Evolutionary conservation across 1,140 invertebrate species (phyloP).

Genomic region (Lepidurus arcticus): DNA sequence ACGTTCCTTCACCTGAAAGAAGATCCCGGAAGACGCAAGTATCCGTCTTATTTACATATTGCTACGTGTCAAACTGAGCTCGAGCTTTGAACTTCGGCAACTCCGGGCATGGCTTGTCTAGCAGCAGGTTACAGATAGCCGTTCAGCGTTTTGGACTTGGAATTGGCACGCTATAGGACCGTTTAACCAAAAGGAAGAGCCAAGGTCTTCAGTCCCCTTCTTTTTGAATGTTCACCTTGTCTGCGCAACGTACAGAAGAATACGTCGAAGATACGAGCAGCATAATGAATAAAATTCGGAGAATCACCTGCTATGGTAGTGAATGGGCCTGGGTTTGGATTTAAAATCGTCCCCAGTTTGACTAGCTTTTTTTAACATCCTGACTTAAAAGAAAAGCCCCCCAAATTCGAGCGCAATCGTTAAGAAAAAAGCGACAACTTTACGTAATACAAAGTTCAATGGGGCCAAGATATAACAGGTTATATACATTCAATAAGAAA

Average conservation of each 20-base stretch:
- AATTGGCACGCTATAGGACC: not conserved
- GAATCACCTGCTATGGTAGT: too few relatives aligned
- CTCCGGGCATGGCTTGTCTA: not conserved
- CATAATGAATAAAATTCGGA: not conserved
- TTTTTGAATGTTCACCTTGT: not conserved
- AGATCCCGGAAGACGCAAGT: not conserved
- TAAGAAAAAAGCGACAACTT: too few relatives aligned
- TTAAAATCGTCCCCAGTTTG: too few relatives aligned
- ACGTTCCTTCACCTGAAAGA: not conserved
- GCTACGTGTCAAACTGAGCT: not conserved
- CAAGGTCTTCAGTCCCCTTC: not conserved
- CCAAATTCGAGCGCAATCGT: too few relatives aligned
- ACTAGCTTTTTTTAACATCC: too few relatives aligned
- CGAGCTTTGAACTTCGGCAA: not conserved
- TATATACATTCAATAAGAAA: not conserved
- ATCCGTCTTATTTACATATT: conserved; percentile 7
- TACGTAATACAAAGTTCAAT: too few relatives aligned
- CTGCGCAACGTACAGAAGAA: not conserved
- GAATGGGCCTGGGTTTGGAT: too few relatives aligned
- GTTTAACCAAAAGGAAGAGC: not conserved
- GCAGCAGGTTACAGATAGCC: conserved; percentile 4
- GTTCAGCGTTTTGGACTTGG: not conserved
- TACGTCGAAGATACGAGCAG: not conserved
- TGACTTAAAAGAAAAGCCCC: too few relatives aligned
- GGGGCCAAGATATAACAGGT: not conserved